Evolutionary conservation across 2,113 vertebrate genomes (phyloP), one percentile per base, ranked within the genome.

Genomic region (Protobothrops mucrosquamatus): DNA sequence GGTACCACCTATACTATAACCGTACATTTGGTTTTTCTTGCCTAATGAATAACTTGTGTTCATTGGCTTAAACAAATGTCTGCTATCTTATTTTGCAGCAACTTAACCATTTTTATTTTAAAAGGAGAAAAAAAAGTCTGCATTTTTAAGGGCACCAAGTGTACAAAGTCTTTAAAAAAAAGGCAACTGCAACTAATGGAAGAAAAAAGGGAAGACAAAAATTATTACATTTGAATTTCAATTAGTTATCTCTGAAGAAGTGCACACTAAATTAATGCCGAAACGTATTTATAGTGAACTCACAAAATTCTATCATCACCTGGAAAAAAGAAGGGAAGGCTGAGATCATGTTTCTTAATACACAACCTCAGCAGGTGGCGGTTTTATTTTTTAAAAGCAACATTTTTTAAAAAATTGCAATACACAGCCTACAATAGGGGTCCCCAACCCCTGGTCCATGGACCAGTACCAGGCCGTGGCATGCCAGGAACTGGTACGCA

Each of bases 181-280:
- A 97, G 94, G 96, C 61, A 86, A 94, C 91, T 91, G 26, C 10
- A 56, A 93, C 95, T 96, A 97, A 97, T 57, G 95, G 96, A 91
- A 96, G 96, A 96, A 95, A 56, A 91, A 55, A 51, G 6, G 9
- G 2, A 22, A 1, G 22, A 96, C 96, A 96, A 96, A 95, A 95
- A 95, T 97, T 55, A 18, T 97, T 96, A 96, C 96, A 97, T 97
- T 96, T 97, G 98, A 98, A 98, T 98, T 96, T 98, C 97, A 97
- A 97, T 97, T 93, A 97, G 97, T 95, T 96, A 95, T 22, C 34
- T 81, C 34, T 6, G 6, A 39, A 81, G 69, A 81, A 81, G 34
- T 89, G 93, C 89, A 95, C 95, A 96, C 95, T 93, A 95, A 96
- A 94, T 97, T 92, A 96, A 94, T 89, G 93, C 93, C 91, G 93